Percentiles rank a stretch among this genome's conserved stretches.
Conservation (phyloP, 2,888 invertebrate species). For the Malthinus seriepunctatus region DNA sequence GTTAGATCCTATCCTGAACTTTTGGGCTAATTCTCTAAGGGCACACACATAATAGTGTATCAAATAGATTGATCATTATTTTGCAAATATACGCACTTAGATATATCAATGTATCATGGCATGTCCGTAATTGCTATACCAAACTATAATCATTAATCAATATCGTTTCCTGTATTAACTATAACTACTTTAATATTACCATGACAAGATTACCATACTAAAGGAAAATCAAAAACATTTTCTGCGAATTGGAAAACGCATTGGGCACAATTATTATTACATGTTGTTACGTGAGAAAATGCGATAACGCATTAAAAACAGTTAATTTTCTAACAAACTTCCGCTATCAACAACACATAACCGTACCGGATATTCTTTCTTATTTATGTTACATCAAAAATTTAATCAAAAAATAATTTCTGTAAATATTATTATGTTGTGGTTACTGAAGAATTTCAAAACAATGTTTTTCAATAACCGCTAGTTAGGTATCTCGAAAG, state of each 20-base stretch:
- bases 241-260: not conserved
- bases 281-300: constrained; percentile 10
- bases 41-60: too few species aligned
- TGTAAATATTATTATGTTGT: too few species aligned
- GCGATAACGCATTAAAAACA: constrained; percentile 6
- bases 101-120: too few species aligned
- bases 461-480: too few species aligned
- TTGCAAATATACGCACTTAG: too few species aligned
- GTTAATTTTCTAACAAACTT: not conserved
- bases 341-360: not conserved
- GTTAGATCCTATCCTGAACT: too few species aligned
- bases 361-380: not conserved
- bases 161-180: constrained; percentile 1
- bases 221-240: not conserved
- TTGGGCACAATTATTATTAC: not conserved
- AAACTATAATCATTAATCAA: not conserved
- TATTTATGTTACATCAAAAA: not conserved
- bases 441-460: too few species aligned
- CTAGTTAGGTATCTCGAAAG: too few species aligned
- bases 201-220: constrained; percentile 2
- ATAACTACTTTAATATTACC: not conserved
- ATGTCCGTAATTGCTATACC: not conserved
- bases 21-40: too few species aligned
- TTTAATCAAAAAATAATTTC: too few species aligned
- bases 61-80: too few species aligned